phyloP scores from a whole-genome alignment of 2,888 invertebrate species.

The Volucella zonaria region DNA sequence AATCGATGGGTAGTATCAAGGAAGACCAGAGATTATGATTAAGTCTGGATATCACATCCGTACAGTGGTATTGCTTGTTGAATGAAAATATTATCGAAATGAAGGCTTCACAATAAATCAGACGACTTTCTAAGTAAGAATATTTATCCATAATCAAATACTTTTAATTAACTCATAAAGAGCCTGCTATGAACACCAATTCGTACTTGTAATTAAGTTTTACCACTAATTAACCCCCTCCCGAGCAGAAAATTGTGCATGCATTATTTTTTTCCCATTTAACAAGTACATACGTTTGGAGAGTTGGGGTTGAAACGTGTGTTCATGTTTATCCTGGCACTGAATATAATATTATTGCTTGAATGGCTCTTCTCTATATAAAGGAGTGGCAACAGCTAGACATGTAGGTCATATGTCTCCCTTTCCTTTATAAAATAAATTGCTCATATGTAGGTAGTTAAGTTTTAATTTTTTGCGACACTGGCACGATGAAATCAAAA shows the following conservation, averaged over 20 bases:
- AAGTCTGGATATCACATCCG: too few species aligned
- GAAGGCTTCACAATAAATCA: too few species aligned
- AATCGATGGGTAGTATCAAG: too few species aligned
- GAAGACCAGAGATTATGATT: too few species aligned
- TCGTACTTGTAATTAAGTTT: constrained; percentile 33
- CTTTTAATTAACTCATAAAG: constrained; percentile 28
- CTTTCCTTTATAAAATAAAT: neutral
- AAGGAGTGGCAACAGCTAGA: constrained; percentile 57
- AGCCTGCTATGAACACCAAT: constrained; percentile 15
- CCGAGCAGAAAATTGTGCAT: constrained; percentile 16
- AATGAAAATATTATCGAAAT: too few species aligned
- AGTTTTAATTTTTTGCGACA: too few species aligned
- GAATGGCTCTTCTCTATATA: constrained; percentile 35
- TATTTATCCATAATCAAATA: neutral
- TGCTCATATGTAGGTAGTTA: neutral
- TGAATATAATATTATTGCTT: constrained; percentile 23
- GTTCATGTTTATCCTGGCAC: constrained; percentile 1
- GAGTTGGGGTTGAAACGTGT: too few species aligned
- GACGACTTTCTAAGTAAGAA: too few species aligned
- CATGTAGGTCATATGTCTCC: constrained; percentile 48
- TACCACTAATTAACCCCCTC: constrained; percentile 49
- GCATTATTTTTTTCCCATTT: constrained; percentile 15
- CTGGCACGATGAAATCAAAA: constrained; percentile 6
- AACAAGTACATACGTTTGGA: too few species aligned
- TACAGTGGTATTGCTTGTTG: too few species aligned